Evolutionary conservation across 2,888 invertebrate genomes (phyloP).

Genomic region (Alsophila aescularia): DNA sequence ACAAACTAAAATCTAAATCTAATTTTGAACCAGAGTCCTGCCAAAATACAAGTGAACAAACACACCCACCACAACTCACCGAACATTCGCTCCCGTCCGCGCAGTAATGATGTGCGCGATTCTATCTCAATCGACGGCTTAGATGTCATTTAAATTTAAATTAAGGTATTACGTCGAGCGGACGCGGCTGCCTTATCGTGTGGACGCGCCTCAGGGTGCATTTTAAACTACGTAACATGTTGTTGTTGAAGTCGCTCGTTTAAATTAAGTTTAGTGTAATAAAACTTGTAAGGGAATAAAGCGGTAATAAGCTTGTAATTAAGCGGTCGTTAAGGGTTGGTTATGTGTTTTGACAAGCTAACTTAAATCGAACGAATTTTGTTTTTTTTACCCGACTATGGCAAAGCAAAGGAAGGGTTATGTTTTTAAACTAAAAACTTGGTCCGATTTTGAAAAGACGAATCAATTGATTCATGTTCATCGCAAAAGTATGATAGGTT

Average conservation of each 20-base stretch:
- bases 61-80: conserved; percentile 10
- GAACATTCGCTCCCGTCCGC: conserved; percentile 15
- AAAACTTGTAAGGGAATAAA: too few species aligned
- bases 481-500: too few species aligned
- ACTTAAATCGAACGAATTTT: too few species aligned
- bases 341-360: too few species aligned
- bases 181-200: conserved; percentile 57
- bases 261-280: conserved; percentile 24
- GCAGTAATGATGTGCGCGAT: conserved; percentile 60
- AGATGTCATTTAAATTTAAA: conserved; percentile 83
- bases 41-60: conserved; percentile 13
- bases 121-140: conserved; percentile 60
- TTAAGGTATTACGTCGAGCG: conserved; percentile 73
- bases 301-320: too few species aligned
- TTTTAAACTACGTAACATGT: conserved; percentile 52
- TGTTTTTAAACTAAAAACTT: too few species aligned
- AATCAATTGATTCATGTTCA: too few species aligned
- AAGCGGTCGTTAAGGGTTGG: too few species aligned
- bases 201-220: conserved; percentile 50
- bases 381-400: too few species aligned
- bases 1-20: too few species aligned
- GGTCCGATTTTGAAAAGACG: too few species aligned
- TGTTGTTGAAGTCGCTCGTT: conserved; percentile 9
- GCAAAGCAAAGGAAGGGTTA: too few species aligned
- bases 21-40: background rate